These are phyloP conservation scores for Tragopan temminckii DNA, from an alignment of 2,797 vertebrate species.

Conservation along the genomic window DNA sequence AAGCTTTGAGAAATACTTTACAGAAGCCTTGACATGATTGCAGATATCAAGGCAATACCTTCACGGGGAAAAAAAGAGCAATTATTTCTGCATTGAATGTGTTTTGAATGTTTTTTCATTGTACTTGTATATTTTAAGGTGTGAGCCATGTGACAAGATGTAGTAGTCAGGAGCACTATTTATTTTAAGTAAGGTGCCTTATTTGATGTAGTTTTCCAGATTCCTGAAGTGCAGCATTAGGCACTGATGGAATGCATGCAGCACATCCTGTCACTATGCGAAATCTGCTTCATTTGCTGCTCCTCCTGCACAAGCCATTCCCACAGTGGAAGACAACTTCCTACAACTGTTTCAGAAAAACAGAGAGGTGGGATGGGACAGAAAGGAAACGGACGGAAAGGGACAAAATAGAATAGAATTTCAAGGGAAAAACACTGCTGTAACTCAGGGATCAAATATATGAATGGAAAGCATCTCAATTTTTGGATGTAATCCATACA, in stretches of 20 bases:
- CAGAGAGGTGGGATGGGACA: too few relatives aligned
- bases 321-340: fast-evolving
- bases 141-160: not conserved
- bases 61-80: not conserved
- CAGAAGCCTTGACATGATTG: not conserved
- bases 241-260: not conserved
- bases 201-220: not conserved
- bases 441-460: not conserved
- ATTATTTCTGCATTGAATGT: not conserved
- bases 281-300: not conserved
- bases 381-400: too few relatives aligned
- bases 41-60: not conserved
- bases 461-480: not conserved
- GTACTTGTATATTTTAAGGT: not conserved
- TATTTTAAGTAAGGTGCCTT: slow-evolving; percentile 57
- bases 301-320: not conserved
- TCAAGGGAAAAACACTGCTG: not conserved
- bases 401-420: not conserved
- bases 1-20: not conserved
- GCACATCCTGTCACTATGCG: not conserved
- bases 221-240: not conserved
- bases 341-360: not conserved
- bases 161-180: slow-evolving; percentile 34
- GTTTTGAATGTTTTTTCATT: not conserved
- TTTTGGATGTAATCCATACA: not conserved